These are phyloP conservation scores for Pygathrix nemaeus DNA, from an alignment of 2,113 vertebrate species.

Conservation along the genomic window DNA sequence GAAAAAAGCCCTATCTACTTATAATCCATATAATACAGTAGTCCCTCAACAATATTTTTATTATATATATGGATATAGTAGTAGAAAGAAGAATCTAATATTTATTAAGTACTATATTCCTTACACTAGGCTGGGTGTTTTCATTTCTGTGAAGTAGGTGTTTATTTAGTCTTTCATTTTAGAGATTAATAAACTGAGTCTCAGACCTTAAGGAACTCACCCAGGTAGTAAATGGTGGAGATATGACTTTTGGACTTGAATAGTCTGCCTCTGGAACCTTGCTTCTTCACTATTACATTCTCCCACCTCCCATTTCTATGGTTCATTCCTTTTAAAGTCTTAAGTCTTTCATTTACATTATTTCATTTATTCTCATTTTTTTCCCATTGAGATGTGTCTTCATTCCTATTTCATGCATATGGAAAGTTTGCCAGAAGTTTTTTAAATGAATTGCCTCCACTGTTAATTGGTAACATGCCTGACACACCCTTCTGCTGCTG, in stretches of 20 bases:
- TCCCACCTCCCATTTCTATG: neutral
- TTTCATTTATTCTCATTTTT: constrained; percentile 11
- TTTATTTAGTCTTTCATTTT: neutral
- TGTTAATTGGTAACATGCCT: constrained; percentile 23
- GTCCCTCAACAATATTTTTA: neutral
- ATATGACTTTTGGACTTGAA: neutral
- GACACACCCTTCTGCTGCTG: neutral
- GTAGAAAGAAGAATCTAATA: neutral
- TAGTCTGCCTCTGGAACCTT: neutral
- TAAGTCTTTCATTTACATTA: neutral
- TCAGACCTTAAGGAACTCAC: neutral
- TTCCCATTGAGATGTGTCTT: neutral
- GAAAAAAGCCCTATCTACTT: neutral
- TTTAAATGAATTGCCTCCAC: neutral
- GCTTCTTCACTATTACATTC: neutral
- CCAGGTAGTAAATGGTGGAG: neutral
- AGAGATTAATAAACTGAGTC: neutral
- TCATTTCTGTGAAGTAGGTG: neutral
- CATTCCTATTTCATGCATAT: neutral
- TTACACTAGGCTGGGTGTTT: neutral
- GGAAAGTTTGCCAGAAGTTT: constrained; percentile 24
- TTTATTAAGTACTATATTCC: neutral
- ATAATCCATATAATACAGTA: neutral
- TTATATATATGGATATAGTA: neutral
- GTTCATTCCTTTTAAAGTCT: neutral